Conservation (phyloP, 37 sponge, comb jelly and placozoan species). For the Oopsacas minuta region DNA sequence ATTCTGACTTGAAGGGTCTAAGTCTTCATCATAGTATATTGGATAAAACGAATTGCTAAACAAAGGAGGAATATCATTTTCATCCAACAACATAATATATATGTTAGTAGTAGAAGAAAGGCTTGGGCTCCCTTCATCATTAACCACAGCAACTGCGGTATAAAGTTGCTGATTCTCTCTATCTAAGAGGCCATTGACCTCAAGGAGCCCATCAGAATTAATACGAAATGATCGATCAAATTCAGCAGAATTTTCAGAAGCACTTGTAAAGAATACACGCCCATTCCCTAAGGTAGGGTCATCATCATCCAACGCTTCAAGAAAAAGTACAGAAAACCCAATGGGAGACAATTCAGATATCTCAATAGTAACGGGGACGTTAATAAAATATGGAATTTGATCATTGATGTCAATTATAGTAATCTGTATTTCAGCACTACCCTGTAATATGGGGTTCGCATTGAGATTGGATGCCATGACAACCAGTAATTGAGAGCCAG, state of each 20-base stretch:
- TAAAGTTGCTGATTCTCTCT: not conserved
- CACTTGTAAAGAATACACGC: not conserved
- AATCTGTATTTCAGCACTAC: not conserved
- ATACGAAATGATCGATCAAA: constrained; percentile 3
- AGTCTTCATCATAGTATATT: not conserved
- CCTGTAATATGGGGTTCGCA: not conserved
- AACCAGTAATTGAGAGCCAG: not conserved
- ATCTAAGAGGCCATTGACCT: not conserved
- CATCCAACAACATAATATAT: not conserved
- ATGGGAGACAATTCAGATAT: not conserved
- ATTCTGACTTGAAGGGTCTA: constrained; percentile 4
- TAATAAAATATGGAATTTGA: not conserved
- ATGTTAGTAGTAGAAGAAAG: not conserved
- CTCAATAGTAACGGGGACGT: not conserved
- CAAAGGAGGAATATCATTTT: constrained; percentile 19
- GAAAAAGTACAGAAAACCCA: not conserved
- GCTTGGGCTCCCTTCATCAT: not conserved
- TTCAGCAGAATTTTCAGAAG: not conserved
- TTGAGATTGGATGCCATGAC: not conserved
- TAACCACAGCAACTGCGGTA: not conserved
- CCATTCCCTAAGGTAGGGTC: not conserved
- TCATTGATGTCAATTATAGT: not conserved
- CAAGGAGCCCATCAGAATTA: not conserved
- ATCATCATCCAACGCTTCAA: not conserved
- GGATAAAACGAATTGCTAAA: not conserved